Percentiles rank a stretch among this genome's conserved stretches.
Evolutionary conservation across 1,140 invertebrate genomes (phyloP).

Genomic region (Dryas iulia): DNA sequence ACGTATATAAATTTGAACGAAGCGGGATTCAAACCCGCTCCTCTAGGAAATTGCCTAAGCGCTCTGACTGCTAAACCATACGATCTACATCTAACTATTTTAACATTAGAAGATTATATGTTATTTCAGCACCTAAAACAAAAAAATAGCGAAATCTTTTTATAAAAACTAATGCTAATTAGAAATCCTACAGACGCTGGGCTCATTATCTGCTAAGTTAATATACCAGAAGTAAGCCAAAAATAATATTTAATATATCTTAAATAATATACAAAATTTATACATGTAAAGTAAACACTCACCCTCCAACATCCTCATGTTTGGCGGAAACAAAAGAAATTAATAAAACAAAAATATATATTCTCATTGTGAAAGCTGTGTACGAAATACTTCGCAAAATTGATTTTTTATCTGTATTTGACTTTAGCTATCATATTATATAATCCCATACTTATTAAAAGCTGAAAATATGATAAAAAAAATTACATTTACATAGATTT

Average conservation of each 20-base stretch:
- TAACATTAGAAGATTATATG: not conserved
- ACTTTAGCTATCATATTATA: not conserved
- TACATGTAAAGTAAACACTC: constrained; percentile 27
- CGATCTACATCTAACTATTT: too few species aligned
- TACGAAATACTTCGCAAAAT: not conserved
- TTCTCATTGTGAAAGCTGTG: not conserved
- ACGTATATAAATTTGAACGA: too few species aligned
- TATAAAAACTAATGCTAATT: not conserved
- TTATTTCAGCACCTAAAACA: not conserved
- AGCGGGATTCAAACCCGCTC: too few species aligned
- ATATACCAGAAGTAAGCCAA: too few species aligned
- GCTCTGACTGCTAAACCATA: too few species aligned
- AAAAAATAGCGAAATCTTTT: not conserved
- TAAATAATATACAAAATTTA: not conserved
- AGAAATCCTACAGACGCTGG: not conserved
- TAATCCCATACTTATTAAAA: not conserved
- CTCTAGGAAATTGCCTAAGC: too few species aligned
- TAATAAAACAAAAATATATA: not conserved
- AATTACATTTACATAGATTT: not conserved
- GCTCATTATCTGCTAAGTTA: too few species aligned
- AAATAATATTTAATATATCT: too few species aligned
- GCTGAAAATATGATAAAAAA: not conserved
- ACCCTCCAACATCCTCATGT: constrained; percentile 55
- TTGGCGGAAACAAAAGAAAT: constrained; percentile 38
- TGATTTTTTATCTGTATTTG: not conserved